Evolutionary conservation across 1,140 invertebrate species (phyloP).

Genomic region (Battus philenor): DNA sequence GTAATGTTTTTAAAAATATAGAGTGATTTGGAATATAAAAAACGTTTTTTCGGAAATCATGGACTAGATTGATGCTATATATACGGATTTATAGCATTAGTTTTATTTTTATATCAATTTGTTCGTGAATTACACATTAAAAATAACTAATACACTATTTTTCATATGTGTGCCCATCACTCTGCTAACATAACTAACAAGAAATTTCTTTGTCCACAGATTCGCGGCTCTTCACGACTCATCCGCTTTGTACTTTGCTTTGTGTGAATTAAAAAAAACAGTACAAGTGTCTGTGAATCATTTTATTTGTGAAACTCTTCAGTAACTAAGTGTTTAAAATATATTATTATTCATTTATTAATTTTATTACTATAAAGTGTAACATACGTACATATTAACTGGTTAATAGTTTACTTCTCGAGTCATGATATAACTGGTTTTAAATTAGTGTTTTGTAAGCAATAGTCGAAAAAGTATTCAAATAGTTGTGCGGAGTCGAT

Average conservation of each 20-base stretch:
- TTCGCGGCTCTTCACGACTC: slow-evolving; percentile 30
- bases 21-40: background rate
- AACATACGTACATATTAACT: no score
- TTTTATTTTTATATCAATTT: background rate
- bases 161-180: background rate
- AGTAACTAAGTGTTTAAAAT: no score
- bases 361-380: no score
- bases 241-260: slow-evolving; percentile 34
- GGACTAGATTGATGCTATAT: background rate
- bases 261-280: slow-evolving; percentile 24
- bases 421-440: no score
- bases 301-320: no score
- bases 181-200: slow-evolving; percentile 55
- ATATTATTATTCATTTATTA: no score
- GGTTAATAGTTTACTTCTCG: no score
- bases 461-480: no score
- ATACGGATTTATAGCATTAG: background rate
- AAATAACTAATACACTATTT: background rate
- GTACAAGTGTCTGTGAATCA: no score
- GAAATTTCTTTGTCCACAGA: slow-evolving; percentile 64
- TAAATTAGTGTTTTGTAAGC: no score
- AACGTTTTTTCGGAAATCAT: background rate
- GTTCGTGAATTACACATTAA: background rate
- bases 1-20: background rate
- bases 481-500: background rate